A percentile compares a stretch with the other conserved stretches of the same genome.
Conservation (phyloP, 1,140 invertebrate genomes). For the Brachionus rotundiformis region DNA sequence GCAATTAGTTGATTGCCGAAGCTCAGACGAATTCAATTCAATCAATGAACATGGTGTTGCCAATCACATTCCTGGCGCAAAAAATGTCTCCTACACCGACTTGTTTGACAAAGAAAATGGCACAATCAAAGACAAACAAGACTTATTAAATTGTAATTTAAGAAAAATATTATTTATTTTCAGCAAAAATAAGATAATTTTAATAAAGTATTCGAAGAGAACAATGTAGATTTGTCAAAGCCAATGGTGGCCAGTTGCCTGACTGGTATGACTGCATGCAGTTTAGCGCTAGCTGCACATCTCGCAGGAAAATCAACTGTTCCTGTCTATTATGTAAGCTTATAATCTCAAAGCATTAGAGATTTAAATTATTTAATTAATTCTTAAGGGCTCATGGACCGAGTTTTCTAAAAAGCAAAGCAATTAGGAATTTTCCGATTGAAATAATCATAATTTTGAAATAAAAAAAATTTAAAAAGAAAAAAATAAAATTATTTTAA, state of each 20-base stretch:
- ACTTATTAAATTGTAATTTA: neutral
- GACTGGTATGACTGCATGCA: constrained; percentile 51
- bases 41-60: neutral
- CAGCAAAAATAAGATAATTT: neutral
- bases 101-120: constrained; percentile 41
- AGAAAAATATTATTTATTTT: neutral
- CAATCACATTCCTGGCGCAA: constrained; percentile 11
- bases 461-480: constrained; percentile 31
- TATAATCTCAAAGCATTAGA: neutral
- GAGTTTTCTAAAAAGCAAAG: constrained; percentile 29
- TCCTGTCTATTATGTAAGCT: constrained; percentile 33
- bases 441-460: constrained; percentile 9
- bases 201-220: constrained; percentile 38
- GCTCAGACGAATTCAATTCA: neutral
- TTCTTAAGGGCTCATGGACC: constrained; percentile 45
- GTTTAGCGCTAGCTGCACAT: constrained; percentile 43
- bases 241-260: constrained; percentile 20
- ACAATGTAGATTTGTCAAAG: constrained; percentile 16
- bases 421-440: neutral
- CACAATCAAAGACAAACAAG: constrained; percentile 24
- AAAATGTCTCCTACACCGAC: constrained; percentile 38
- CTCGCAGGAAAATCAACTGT: neutral
- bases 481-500: neutral
- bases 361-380: neutral
- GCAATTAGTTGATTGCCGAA: constrained; percentile 27